Evolutionary conservation across 2,888 invertebrate species (phyloP).

Genomic region (Idaea biselata): DNA sequence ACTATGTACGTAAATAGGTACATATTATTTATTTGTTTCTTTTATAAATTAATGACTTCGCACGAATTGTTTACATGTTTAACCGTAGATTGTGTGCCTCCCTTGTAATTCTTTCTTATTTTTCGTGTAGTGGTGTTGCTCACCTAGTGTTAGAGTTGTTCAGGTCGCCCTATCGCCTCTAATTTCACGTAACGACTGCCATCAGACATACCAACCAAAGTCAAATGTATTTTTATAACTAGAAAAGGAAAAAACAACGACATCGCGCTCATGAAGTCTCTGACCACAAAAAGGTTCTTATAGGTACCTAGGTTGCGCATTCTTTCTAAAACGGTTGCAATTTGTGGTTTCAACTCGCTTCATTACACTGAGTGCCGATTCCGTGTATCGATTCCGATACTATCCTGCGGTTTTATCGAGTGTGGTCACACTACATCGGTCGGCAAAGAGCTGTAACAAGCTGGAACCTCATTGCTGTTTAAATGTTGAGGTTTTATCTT

Average conservation of each 20-base stretch:
- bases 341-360: background rate
- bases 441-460: background rate
- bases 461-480: background rate
- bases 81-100: no score
- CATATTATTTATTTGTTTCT: no score
- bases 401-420: background rate
- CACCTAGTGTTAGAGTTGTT: no score
- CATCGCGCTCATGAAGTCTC: background rate
- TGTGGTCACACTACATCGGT: background rate
- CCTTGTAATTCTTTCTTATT: no score
- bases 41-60: no score
- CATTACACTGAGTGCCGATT: background rate
- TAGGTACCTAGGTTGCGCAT: background rate
- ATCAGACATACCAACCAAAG: no score
- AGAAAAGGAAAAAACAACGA: background rate
- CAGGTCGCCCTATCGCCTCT: no score
- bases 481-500: background rate
- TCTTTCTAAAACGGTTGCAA: background rate
- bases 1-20: no score
- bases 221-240: no score
- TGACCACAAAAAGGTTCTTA: background rate
- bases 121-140: no score
- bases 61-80: no score
- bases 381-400: background rate
- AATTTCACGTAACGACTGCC: no score